Evolutionary conservation across 2,113 vertebrate species (phyloP).

Genomic region (Oxygymnocypris stewartii): DNA sequence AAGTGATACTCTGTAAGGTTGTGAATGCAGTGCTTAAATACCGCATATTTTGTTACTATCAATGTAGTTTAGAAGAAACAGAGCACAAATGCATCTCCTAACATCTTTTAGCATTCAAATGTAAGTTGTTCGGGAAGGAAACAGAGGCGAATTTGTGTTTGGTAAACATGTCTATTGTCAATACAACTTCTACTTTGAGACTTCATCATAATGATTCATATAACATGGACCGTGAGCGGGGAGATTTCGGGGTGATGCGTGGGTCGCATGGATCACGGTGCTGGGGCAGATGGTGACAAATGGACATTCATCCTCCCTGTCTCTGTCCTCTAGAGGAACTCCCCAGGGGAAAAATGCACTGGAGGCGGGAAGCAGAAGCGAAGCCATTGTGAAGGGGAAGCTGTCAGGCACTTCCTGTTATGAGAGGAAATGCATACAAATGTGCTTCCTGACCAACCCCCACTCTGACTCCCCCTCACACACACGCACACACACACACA

Average conservation of each 20-base stretch:
- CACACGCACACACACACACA: slow-evolving; percentile 21
- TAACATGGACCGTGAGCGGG: neutral
- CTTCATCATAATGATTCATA: slow-evolving; percentile 8
- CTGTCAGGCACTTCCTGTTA: slow-evolving; percentile 99
- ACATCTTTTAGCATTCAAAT: neutral
- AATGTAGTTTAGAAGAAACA: neutral
- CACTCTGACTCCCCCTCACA: slow-evolving; percentile 47
- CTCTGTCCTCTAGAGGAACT: slow-evolving; percentile 66
- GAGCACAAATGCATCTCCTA: neutral
- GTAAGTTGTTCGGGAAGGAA: neutral
- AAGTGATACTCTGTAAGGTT: neutral
- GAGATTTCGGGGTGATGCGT: slow-evolving; percentile 30
- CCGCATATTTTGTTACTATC: neutral
- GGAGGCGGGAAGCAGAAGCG: slow-evolving; percentile 95
- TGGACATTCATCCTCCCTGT: slow-evolving; percentile 75
- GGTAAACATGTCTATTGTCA: neutral
- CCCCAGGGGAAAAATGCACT: slow-evolving; percentile 79
- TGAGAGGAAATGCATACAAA: slow-evolving; percentile 99
- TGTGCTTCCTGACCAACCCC: slow-evolving; percentile 96
- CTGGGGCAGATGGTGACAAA: slow-evolving; percentile 57
- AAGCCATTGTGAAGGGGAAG: slow-evolving; percentile 99
- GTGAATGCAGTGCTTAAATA: neutral
- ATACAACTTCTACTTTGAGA: neutral
- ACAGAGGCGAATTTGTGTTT: neutral
- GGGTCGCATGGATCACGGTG: slow-evolving; percentile 30